phyloP scores from a whole-genome alignment of 2,888 invertebrate genomes.

The Cinara cedri region DNA sequence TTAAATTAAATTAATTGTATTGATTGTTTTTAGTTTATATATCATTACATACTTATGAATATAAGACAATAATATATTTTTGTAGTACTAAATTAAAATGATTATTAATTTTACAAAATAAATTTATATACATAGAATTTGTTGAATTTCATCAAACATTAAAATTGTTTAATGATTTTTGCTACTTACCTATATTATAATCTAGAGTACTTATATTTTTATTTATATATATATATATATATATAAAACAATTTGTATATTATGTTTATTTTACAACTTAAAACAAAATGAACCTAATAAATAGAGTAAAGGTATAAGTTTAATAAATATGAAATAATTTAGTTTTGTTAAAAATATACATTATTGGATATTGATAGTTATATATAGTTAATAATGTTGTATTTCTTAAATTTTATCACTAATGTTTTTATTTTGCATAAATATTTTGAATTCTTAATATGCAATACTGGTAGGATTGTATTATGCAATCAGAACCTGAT shows the following conservation, averaged over 20 bases:
- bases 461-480: neutral
- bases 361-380: too few species aligned
- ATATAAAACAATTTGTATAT: neutral
- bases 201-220: neutral
- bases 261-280: neutral
- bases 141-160: neutral
- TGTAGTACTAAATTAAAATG: conserved; percentile 3
- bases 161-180: neutral
- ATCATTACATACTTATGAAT: neutral
- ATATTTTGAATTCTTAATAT: neutral
- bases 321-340: too few species aligned
- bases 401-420: neutral
- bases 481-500: neutral
- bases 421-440: neutral
- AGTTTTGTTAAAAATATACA: too few species aligned
- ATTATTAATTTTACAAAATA: neutral
- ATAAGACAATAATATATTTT: conserved; percentile 25
- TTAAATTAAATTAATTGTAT: neutral
- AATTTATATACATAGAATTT: neutral
- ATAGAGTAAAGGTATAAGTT: neutral
- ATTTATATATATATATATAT: neutral
- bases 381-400: neutral
- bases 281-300: neutral
- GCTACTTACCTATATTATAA: neutral
- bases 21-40: neutral